These are phyloP conservation scores for Trichoplusia ni DNA, from an alignment of 1,140 invertebrate species.

Conservation along the genomic window DNA sequence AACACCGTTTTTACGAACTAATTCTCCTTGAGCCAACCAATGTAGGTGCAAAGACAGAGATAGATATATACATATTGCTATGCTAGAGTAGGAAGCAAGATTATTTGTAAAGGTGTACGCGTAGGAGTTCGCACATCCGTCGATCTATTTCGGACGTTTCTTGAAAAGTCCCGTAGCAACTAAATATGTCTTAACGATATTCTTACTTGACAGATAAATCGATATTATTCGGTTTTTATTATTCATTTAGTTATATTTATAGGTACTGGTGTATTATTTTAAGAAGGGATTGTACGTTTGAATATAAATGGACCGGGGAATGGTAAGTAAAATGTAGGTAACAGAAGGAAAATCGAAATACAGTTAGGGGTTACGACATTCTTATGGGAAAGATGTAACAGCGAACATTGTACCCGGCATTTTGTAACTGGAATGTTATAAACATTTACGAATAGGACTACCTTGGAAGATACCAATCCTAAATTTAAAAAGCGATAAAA, in stretches of 20 bases:
- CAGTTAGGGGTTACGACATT: too few relatives aligned
- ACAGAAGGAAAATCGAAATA: too few relatives aligned
- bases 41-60: slow-evolving; percentile 44
- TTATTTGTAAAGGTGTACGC: slow-evolving; percentile 20
- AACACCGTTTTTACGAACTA: slow-evolving; percentile 34
- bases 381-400: too few relatives aligned
- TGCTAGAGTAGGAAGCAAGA: slow-evolving; percentile 6
- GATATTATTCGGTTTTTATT: slow-evolving; percentile 2
- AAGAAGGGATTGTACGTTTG: neutral
- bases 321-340: too few relatives aligned
- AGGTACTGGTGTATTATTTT: neutral
- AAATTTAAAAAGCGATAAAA: too few relatives aligned
- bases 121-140: slow-evolving; percentile 38
- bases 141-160: slow-evolving; percentile 36
- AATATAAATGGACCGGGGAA: too few relatives aligned
- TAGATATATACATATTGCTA: neutral
- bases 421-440: too few relatives aligned
- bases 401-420: too few relatives aligned
- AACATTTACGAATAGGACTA: too few relatives aligned
- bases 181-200: slow-evolving; percentile 13
- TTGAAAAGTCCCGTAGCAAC: slow-evolving; percentile 26
- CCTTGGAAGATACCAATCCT: too few relatives aligned
- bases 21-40: slow-evolving; percentile 38
- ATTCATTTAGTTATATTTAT: slow-evolving; percentile 12
- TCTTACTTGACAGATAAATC: slow-evolving; percentile 7